These are phyloP conservation scores for Nicator chloris DNA, from an alignment of 2,113 vertebrate species.

Conservation along the genomic window DNA sequence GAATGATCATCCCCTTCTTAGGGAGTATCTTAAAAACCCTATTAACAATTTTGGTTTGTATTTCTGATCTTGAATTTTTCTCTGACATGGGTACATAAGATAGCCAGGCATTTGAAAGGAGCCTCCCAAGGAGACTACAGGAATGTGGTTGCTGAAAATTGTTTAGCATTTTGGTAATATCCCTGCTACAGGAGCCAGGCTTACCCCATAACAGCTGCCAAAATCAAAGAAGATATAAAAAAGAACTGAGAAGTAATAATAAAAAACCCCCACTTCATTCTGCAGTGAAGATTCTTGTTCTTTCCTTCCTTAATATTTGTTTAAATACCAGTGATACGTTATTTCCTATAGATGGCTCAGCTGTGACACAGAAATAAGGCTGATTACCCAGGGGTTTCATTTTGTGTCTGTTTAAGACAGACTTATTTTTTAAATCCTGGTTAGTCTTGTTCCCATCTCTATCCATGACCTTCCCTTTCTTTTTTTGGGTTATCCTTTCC, in stretches of 20 bases:
- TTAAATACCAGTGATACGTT: neutral
- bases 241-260: neutral
- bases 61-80: conserved; percentile 54
- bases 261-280: neutral
- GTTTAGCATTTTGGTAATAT: neutral
- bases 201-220: neutral
- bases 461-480: neutral
- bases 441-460: neutral
- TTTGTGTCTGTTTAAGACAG: neutral
- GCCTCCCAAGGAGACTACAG: neutral
- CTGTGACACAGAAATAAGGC: conserved; percentile 46
- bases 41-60: conserved; percentile 53
- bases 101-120: neutral
- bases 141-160: neutral
- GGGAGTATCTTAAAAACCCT: conserved; percentile 47
- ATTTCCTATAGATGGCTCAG: conserved; percentile 61
- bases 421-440: neutral
- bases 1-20: conserved; percentile 53
- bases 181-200: neutral
- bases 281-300: neutral
- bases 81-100: neutral
- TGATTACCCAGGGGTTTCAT: neutral
- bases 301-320: neutral
- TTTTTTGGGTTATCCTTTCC: neutral
- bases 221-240: neutral